Evolutionary conservation across 2,797 vertebrate genomes (phyloP).

Genomic region (Limnodromus scolopaceus): DNA sequence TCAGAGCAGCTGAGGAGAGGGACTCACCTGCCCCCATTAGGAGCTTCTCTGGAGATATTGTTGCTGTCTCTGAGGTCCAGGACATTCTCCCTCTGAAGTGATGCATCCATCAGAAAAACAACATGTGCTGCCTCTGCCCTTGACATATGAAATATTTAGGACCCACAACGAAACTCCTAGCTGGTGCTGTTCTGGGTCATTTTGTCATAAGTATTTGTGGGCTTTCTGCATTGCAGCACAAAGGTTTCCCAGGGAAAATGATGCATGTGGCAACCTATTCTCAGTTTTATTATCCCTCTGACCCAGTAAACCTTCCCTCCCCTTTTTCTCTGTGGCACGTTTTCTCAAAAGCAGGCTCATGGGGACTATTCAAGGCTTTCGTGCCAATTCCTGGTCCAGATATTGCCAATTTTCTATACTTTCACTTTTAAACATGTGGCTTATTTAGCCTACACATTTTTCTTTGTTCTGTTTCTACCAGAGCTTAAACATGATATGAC

Average conservation of each 20-base stretch:
- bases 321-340: not conserved
- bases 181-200: not conserved
- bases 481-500: not conserved
- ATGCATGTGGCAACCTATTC: not conserved
- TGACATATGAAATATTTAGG: not conserved
- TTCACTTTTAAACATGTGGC: not conserved
- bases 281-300: not conserved
- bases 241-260: not conserved
- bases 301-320: not conserved
- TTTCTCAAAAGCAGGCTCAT: not conserved
- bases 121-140: not conserved
- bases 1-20: not conserved
- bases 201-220: not conserved
- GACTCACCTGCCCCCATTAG: not conserved
- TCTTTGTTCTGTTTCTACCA: not conserved
- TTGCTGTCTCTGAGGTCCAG: not conserved
- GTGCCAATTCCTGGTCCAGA: not conserved
- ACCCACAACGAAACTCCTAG: not conserved
- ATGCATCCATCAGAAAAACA: not conserved
- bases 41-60: not conserved
- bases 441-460: not conserved
- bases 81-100: not conserved
- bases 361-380: not conserved
- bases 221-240: not conserved
- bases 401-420: not conserved